Conservation (phyloP, 1,140 invertebrate genomes). For the Vanessa tameamea region DNA sequence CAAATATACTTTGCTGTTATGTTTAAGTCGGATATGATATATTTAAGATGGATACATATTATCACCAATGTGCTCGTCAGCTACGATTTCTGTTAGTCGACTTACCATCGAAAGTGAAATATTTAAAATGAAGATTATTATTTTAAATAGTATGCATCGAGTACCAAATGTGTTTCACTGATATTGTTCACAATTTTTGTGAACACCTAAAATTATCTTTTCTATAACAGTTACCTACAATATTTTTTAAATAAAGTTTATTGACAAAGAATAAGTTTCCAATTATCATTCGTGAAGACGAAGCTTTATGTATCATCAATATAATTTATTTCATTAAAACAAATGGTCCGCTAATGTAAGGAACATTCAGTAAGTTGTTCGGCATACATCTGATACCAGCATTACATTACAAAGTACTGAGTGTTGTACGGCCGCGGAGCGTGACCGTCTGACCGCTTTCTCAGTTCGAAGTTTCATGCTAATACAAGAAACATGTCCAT, state of each 20-base stretch:
- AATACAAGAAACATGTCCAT: conserved; percentile 25
- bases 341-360: not conserved
- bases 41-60: no score
- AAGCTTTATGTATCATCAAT: not conserved
- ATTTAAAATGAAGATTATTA: no score
- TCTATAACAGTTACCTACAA: no score
- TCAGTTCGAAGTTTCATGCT: conserved; percentile 32
- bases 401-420: conserved; percentile 24
- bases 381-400: conserved; percentile 13
- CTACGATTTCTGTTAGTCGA: no score
- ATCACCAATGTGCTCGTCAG: no score
- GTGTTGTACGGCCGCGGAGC: conserved; percentile 26
- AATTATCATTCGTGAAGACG: no score
- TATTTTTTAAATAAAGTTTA: no score
- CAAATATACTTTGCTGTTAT: not conserved
- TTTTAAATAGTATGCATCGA: no score
- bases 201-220: no score
- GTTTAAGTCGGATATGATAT: no score
- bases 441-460: conserved; percentile 34
- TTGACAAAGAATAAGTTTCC: not conserved
- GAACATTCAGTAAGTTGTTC: conserved; percentile 20
- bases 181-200: no score
- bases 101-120: no score
- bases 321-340: not conserved
- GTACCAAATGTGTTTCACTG: not conserved